Evolutionary conservation across 2,888 invertebrate species (phyloP).

Genomic region (Latrodectus hesperus): DNA sequence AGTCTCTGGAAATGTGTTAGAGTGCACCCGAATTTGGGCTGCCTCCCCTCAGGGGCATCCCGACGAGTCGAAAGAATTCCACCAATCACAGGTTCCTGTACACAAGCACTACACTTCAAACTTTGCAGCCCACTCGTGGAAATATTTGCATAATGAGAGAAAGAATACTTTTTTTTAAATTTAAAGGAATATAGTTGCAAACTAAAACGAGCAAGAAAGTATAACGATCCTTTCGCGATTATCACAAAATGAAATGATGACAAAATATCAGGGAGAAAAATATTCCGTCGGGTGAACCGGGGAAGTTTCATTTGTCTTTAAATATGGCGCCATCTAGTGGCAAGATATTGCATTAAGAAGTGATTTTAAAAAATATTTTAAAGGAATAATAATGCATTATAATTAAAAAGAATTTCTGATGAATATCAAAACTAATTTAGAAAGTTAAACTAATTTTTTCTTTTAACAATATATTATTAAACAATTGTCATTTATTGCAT

Average conservation of each 20-base stretch:
- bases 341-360: background rate
- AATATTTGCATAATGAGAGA: too few species aligned
- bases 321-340: slow-evolving; percentile 54
- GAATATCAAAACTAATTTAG: too few species aligned
- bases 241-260: slow-evolving; percentile 52
- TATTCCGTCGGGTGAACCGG: slow-evolving; percentile 49
- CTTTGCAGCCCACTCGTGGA: too few species aligned
- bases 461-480: too few species aligned
- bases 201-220: slow-evolving; percentile 1
- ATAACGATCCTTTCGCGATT: slow-evolving; percentile 3
- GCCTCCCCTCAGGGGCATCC: slow-evolving; percentile 38
- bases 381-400: too few species aligned
- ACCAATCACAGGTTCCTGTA: slow-evolving; percentile 31
- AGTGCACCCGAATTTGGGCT: slow-evolving; percentile 42
- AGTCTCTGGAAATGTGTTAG: slow-evolving; percentile 15
- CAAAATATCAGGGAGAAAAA: slow-evolving; percentile 40
- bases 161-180: too few species aligned
- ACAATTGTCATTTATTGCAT: too few species aligned
- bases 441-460: too few species aligned
- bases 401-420: too few species aligned
- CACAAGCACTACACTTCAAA: too few species aligned
- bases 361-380: background rate
- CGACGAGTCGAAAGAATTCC: slow-evolving; percentile 13
- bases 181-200: background rate
- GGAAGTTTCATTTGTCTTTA: slow-evolving; percentile 38